Base-by-base conservation (phyloP, 2,888 invertebrate species). In the Elegia similella region DNA sequence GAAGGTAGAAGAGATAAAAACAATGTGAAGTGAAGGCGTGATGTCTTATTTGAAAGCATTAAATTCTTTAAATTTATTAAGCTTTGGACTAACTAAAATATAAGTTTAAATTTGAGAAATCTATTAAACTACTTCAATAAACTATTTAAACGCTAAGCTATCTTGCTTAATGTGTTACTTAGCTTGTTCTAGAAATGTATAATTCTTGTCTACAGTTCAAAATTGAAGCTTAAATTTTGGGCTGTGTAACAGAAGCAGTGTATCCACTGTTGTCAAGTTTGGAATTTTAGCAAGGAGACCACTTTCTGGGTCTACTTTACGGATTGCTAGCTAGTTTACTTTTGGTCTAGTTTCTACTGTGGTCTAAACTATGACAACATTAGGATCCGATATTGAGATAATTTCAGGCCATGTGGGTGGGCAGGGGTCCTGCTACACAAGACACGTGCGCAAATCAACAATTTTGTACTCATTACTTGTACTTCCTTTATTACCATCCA, bases 391-490 rank as follows among this genome's bases (percentile, higher is more conserved):
- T 72, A 66, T 71, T 64, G 66, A 66, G 69, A 69, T 67, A 66
- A 69, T 71, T 66, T 78, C 78, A 80, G 82, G 84, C 83, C 79
- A 78, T 83, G 84, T 76, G 76, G 72, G 83, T 84, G 82, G 56
- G 56, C 80, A 74, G 78, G 82, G 84, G 78, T 86, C 86, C 82
- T 73, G 79, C 87, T 89, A 89, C 80, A 84, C 87, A 88, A 87
- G 86, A 86, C 89, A 87, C 88, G 89, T 89, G 89, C 89, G 80
- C 80, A 82, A 80, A 80, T 82, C 81, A 88, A 82, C 82, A 88
- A 86, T 82, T 84, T 76, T 88, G 78, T 84, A 88, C 83, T 87
- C 79, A 88, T 89, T 90, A 90, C 90, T 90, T 90, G 90, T 90
- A 90, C 90, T 90, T 90, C 90, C 90, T 90, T 88, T 72, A 73